These are phyloP conservation scores for Araneus ventricosus DNA, from an alignment of 1,140 invertebrate genomes.

Conservation along the genomic window DNA sequence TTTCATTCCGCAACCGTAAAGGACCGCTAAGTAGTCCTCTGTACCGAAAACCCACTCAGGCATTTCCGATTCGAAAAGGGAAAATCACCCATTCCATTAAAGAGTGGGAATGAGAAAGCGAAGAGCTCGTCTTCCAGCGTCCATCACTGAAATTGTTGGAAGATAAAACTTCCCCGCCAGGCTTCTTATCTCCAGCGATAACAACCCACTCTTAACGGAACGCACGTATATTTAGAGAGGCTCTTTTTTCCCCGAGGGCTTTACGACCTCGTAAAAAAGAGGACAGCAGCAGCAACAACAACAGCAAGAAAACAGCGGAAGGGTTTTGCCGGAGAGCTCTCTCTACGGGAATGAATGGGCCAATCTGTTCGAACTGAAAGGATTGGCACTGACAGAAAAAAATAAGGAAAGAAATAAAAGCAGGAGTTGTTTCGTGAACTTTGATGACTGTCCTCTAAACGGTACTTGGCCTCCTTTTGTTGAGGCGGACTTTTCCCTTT, in stretches of 20 bases:
- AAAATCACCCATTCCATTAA: neutral
- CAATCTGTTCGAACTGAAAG: slow-evolving; percentile 30
- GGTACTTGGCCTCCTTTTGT: slow-evolving; percentile 1
- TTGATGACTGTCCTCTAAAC: slow-evolving; percentile 15
- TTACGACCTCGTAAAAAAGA: slow-evolving; percentile 14
- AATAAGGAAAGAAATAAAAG: neutral
- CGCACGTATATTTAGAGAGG: slow-evolving; percentile 10
- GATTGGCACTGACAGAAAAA: neutral
- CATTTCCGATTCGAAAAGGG: neutral
- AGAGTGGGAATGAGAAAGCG: neutral
- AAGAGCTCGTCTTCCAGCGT: neutral
- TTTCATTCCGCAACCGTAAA: neutral
- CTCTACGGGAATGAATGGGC: neutral
- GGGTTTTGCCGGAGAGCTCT: neutral
- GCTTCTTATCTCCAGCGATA: neutral
- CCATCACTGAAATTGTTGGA: neutral
- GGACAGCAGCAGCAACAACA: neutral
- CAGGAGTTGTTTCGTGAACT: neutral
- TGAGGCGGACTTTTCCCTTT: neutral
- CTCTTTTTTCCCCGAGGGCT: neutral
- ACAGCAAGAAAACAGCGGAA: too few relatives aligned
- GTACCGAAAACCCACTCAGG: neutral
- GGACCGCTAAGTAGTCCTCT: neutral
- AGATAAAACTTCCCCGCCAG: neutral
- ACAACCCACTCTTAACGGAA: neutral